phyloP scores from a whole-genome alignment of 1,140 invertebrate species.

The Meteorus sp. region DNA sequence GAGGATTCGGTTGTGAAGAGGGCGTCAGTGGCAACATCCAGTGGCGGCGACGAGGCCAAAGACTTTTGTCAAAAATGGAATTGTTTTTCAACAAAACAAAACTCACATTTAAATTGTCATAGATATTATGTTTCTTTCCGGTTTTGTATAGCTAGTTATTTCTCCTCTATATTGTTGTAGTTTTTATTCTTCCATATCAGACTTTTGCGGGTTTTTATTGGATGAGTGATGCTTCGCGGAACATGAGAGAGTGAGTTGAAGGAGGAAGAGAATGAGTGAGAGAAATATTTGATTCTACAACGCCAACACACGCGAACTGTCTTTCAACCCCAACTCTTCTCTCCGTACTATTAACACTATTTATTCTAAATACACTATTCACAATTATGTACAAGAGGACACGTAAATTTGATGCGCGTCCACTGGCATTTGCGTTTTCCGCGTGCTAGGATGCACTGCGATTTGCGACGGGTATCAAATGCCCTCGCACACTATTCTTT shows the following conservation, averaged over 20 bases:
- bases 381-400: slow-evolving; percentile 45
- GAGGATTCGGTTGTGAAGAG: slow-evolving; percentile 6
- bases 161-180: too few species aligned
- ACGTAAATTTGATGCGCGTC: slow-evolving; percentile 37
- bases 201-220: too few species aligned
- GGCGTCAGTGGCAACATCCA: slow-evolving; percentile 9
- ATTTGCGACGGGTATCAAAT: slow-evolving; percentile 32
- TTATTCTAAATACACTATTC: slow-evolving; percentile 48
- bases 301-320: slow-evolving; percentile 1
- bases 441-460: slow-evolving; percentile 45
- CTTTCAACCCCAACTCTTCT: neutral
- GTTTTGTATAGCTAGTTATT: neutral
- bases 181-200: too few species aligned
- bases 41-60: neutral
- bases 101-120: too few species aligned
- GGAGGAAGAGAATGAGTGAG: too few species aligned
- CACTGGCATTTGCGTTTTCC: slow-evolving; percentile 45
- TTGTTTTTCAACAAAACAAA: neutral
- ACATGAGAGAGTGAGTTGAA: too few species aligned
- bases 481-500: slow-evolving; percentile 20
- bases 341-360: slow-evolving; percentile 7
- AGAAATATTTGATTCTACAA: neutral
- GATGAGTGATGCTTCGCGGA: too few species aligned
- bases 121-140: neutral
- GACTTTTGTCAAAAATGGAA: neutral